Evolutionary conservation across 1,140 invertebrate genomes (phyloP), one percentile per base, ranked within the genome.

Genomic region (Steinernema khuongi): DNA sequence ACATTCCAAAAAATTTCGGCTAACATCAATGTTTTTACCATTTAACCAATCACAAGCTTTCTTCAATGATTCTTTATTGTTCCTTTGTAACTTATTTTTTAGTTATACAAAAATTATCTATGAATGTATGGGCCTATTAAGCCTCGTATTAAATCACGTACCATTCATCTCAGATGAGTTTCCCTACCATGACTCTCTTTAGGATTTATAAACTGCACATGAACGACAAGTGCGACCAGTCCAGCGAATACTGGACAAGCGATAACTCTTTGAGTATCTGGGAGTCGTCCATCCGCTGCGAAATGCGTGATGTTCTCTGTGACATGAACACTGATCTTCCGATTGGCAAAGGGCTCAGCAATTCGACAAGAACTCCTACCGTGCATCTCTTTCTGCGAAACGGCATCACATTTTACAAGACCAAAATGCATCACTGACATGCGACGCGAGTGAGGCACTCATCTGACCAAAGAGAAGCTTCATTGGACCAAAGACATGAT

Each of bases 201-300:
- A 60, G 50, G 26, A 60, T 60, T 22, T 60, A 14, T 22, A 60
- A 60, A 22, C 50, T 60, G 7, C 50, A 60, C 50, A 7, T 60
- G 7, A 60, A 60, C 50, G 50, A 60, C 50, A 60, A 60, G 19
- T 60, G 50, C 50, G 50, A 60, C 19, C 50, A 60, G 50, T 60
- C 50, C 4, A 60, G 50, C 19, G 50, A 60, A 26, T 60, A n/a
- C 50, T 60, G 50, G 50, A 60, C 50, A 22, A 60, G 50, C 50
- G 50, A 60, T 26, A 60, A 60, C 22, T 60, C 50, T 22, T 26
- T 60, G 19, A 60, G 50, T 22, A 60, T 60, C 50, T 60, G 50
- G 50, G 50, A 60, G 22, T 60, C 50, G 2, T 14, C 11, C 14
- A 7, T 60, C 7, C 14, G 19, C 19, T 60, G 50, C 22, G 50